phyloP scores from a whole-genome alignment of 2,888 invertebrate genomes.

The Drosophila parthenogenetica region DNA sequence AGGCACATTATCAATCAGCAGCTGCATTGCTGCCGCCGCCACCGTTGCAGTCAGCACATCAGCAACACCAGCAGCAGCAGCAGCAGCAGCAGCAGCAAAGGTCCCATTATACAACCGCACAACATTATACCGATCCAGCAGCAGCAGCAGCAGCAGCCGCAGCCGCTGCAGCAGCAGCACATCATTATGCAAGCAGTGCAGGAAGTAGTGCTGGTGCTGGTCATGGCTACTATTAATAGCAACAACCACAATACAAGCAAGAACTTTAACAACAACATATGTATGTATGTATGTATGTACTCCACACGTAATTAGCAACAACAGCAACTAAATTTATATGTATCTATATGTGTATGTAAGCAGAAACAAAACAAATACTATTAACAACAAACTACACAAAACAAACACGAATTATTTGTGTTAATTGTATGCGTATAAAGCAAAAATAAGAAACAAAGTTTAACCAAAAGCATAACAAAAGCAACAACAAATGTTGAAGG shows the following conservation, averaged over 20 bases:
- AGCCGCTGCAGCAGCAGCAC: conserved; percentile 46
- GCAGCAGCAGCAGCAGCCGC: conserved; percentile 45
- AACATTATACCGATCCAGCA: conserved; percentile 45
- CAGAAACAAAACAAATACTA: conserved; percentile 7
- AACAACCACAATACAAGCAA: conserved; percentile 6
- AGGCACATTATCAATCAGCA: conserved; percentile 54
- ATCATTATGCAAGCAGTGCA: conserved; percentile 52
- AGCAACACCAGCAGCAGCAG: conserved; percentile 23
- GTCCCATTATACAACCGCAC: conserved; percentile 41
- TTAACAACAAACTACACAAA: conserved; percentile 1
- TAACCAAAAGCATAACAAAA: conserved; percentile 8
- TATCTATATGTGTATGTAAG: conserved; percentile 32
- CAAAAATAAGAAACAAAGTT: conserved; percentile 1
- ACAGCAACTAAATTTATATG: conserved; percentile 8
- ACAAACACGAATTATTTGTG: conserved; percentile 17
- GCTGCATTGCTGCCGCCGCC: conserved; percentile 61
- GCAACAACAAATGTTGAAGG: conserved; percentile 19
- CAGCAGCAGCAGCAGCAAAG: conserved; percentile 46
- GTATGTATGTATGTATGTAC: conserved; percentile 5
- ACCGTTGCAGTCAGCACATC: conserved; percentile 57
- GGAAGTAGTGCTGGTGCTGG: conserved; percentile 39
- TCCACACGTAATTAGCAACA: conserved; percentile 11
- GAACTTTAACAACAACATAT: conserved; percentile 6
- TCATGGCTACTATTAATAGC: conserved; percentile 62
- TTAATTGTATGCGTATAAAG: conserved; percentile 20